Conservation (phyloP, 1,140 invertebrate species). For the Glomeris maerens region DNA sequence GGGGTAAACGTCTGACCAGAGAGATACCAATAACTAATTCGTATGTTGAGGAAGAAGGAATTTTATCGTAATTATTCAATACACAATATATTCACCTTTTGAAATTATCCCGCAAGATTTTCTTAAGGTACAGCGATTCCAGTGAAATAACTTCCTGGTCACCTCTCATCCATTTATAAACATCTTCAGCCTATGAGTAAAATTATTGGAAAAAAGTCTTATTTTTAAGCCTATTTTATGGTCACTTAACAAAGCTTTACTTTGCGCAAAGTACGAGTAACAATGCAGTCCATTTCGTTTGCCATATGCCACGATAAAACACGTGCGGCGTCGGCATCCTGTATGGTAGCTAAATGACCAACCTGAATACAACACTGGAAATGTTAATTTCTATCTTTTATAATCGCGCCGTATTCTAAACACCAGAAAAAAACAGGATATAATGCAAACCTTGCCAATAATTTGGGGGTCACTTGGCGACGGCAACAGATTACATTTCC, state of each 20-base stretch:
- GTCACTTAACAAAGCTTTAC: too few species aligned
- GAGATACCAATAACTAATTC: too few species aligned
- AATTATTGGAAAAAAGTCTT: conserved; percentile 9
- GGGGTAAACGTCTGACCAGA: conserved; percentile 27
- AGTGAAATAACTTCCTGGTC: conserved; percentile 30
- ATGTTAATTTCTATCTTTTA: conserved; percentile 1
- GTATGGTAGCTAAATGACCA: conserved; percentile 27
- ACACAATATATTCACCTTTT: conserved; percentile 31
- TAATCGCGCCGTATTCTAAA: not conserved
- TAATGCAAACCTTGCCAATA: conserved; percentile 26
- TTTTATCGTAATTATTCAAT: too few species aligned
- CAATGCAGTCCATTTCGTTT: conserved; percentile 33
- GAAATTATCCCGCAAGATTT: conserved; percentile 32
- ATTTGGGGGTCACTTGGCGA: conserved; percentile 24
- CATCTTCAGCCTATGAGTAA: conserved; percentile 32
- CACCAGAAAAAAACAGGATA: conserved; percentile 2
- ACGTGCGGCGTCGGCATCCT: conserved; percentile 26
- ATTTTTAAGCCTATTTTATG: not conserved
- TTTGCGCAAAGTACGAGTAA: conserved; percentile 28
- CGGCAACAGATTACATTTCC: conserved; percentile 23
- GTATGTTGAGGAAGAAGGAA: too few species aligned
- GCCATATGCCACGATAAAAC: conserved; percentile 34
- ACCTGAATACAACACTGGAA: conserved; percentile 24
- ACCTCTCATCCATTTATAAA: conserved; percentile 26
- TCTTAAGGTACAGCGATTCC: conserved; percentile 31